Percentiles rank a stretch among this genome's conserved stretches.
phyloP scores from a whole-genome alignment of 2,113 vertebrate genomes.

The Protobothrops mucrosquamatus region DNA sequence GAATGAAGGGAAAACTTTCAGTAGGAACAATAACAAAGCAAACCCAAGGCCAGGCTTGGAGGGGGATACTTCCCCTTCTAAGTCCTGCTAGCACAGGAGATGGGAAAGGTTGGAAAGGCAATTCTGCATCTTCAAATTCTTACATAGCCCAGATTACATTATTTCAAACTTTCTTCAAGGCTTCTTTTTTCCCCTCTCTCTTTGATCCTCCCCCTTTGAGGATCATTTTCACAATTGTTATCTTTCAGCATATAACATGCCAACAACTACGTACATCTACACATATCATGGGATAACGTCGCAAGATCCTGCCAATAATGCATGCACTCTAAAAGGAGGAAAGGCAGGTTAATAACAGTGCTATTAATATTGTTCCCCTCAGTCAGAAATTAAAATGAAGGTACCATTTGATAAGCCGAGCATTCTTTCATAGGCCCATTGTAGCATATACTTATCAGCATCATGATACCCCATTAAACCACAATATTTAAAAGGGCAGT shows the following conservation, averaged over 20 bases:
- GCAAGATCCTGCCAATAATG: not conserved
- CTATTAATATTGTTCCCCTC: not conserved
- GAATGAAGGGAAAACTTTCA: not conserved
- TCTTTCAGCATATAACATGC: not conserved
- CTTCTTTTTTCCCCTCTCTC: not conserved
- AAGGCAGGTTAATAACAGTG: not conserved
- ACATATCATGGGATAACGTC: not conserved
- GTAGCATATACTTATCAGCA: not conserved
- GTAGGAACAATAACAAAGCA: not conserved
- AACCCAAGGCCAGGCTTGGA: not conserved
- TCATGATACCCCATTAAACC: not conserved
- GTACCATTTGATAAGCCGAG: not conserved
- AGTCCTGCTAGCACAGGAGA: not conserved
- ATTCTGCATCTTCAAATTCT: not conserved
- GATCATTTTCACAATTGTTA: not conserved
- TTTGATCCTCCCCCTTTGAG: not conserved
- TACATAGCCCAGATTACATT: not conserved
- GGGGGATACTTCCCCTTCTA: not conserved
- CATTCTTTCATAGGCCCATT: not conserved
- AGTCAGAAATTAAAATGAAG: not conserved
- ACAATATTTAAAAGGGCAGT: not conserved
- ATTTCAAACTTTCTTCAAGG: not conserved
- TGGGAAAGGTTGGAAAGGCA: not conserved
- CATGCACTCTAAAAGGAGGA: not conserved
- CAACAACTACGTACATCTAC: not conserved